Conservation (phyloP, 53 echinoderm and acorn worm species). For the Mesocentrotus franciscanus region DNA sequence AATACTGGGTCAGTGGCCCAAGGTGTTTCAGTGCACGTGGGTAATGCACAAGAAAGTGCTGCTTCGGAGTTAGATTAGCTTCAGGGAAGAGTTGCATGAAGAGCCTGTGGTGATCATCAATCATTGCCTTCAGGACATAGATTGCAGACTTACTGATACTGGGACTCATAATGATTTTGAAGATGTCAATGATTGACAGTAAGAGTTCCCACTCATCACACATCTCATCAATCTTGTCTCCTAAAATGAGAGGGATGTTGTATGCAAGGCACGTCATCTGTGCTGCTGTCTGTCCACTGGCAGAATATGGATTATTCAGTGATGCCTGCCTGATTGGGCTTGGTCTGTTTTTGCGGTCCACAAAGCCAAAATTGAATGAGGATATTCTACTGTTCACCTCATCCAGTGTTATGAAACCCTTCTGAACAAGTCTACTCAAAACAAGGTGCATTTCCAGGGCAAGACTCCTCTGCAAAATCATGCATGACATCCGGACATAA, state of each 20-base stretch:
- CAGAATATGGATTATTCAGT: slow-evolving; percentile 10
- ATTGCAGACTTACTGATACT: slow-evolving; percentile 45
- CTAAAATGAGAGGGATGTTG: slow-evolving; percentile 51
- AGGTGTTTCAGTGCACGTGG: slow-evolving; percentile 37
- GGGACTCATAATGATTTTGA: slow-evolving; percentile 45
- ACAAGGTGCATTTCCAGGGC: slow-evolving; percentile 18
- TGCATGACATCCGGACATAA: background rate
- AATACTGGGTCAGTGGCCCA: slow-evolving; percentile 61
- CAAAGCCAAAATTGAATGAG: slow-evolving; percentile 11
- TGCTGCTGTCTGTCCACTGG: slow-evolving; percentile 63
- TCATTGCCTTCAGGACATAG: slow-evolving; percentile 44
- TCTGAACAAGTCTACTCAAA: slow-evolving; percentile 19
- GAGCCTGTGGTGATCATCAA: slow-evolving; percentile 50
- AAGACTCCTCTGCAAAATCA: slow-evolving; percentile 5
- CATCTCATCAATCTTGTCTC: slow-evolving; percentile 38
- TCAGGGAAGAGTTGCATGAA: slow-evolving; percentile 43
- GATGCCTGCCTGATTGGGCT: slow-evolving; percentile 49
- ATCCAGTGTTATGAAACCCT: slow-evolving; percentile 23
- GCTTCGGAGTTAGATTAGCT: slow-evolving; percentile 52
- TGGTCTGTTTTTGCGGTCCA: slow-evolving; percentile 23
- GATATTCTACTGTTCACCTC: slow-evolving; percentile 18
- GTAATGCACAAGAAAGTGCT: slow-evolving; percentile 64
- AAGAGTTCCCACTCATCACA: slow-evolving; percentile 61
- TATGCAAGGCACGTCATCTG: slow-evolving; percentile 62
- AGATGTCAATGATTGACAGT: slow-evolving; percentile 66